A percentile compares a stretch with the other conserved stretches of the same genome.
Evolutionary conservation across 2,888 invertebrate species (phyloP).

Genomic region (Folsomia manolachei): DNA sequence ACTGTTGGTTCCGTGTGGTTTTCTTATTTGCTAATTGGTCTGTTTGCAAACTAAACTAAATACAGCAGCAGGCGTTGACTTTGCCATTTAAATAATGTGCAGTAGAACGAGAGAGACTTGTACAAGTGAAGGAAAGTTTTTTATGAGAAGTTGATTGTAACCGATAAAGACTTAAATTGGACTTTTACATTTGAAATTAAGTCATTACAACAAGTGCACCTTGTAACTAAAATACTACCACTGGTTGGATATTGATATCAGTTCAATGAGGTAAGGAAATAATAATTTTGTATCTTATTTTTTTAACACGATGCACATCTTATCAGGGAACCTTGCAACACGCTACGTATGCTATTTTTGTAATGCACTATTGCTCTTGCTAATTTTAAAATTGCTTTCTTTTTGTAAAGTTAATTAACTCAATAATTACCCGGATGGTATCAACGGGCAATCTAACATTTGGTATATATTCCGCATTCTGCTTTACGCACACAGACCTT

Average conservation of each 20-base stretch:
- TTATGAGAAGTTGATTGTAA: background rate
- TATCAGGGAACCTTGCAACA: no score
- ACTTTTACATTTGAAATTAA: background rate
- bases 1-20: background rate
- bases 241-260: background rate
- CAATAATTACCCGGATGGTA: background rate
- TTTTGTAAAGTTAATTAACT: background rate
- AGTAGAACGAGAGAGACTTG: background rate
- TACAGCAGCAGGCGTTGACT: background rate
- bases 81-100: background rate
- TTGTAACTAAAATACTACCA: no score
- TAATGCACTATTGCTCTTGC: background rate
- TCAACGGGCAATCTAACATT: background rate
- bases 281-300: background rate
- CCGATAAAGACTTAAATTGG: background rate
- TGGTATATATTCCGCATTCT: no score
- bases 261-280: slow-evolving; percentile 5
- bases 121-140: background rate
- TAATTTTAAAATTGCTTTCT: background rate
- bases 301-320: background rate
- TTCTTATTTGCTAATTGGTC: background rate
- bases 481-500: no score
- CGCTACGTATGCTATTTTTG: background rate
- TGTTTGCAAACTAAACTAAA: background rate
- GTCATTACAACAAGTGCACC: slow-evolving; percentile 4